Base-by-base conservation (phyloP, 2,113 vertebrate genomes). In the Menidia beryllina region DNA sequence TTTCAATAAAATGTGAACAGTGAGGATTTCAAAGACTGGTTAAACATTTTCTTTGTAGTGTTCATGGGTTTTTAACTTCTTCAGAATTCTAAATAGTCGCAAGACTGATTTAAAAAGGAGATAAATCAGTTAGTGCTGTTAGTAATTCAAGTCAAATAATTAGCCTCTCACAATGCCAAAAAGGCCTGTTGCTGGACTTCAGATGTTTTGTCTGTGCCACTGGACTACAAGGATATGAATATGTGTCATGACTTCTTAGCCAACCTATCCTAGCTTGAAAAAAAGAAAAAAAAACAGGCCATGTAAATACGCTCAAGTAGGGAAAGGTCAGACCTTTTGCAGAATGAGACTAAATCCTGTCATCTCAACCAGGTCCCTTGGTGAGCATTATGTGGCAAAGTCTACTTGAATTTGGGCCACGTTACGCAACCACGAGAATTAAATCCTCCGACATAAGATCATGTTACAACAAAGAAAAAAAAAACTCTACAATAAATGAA, bases 321-420 rank as follows among this genome's bases (percentile, higher is more conserved):
- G 38, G 3, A 25, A 73, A 84, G 76, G 56, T 86, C 58, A 59
- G 71, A 47, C 38, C 61, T 84, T 77, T 67, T 59, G 69, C 54
- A 68, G 68, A 79, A 69, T 55, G 47, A 78, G 59, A 85, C 85
- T 77, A 74, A 85, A 82, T 64, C 57, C 64, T 64, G 78, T 82
- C 52, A 75, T 52, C 34, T 77, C 27, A 59, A 20, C 50, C 50
- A 38, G 30, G 80, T 67, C 48, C 26, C 55, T 67, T 11, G 25
- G n/a, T 3, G 36, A n/a, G 74, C 51, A 54, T 75, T 68, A 68
- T 71, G 30, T 63, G 63, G 47, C 27, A 52, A 76, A 62, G 34
- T 69, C 71, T 48, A 71, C 0, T 61, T 15, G 55, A 54, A 66
- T 75, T n/a, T 57, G 58, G 55, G 38, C 49, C 58, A 43, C 13